Base-by-base conservation (phyloP, 2,797 vertebrate species). In the Pogonophryne albipinna region DNA sequence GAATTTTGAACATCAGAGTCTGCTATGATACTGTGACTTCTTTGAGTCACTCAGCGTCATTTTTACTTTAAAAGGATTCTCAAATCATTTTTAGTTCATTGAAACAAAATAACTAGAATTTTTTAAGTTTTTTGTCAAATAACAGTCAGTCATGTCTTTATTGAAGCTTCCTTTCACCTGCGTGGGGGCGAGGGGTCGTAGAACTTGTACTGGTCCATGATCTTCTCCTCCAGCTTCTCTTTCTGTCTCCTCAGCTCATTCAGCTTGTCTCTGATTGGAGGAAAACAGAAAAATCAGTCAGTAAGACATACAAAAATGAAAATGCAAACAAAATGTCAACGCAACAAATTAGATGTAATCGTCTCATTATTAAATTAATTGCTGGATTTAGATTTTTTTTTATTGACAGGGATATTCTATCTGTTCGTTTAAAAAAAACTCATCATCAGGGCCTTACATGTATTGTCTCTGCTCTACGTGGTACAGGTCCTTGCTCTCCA, bases 161-260 rank as follows among this genome's bases (percentile, higher is more conserved):
- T 55, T 20, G 16, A 42, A 5, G 13, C n/a, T 12, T 5, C 2
- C 31, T 69, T 55, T 60, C 95, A 98, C 98, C 98, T 97, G 95
- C 98, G 95, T 52, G 98, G 98, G 52, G 98, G 98, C 56, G 98
- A 99, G 27, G 98, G 98, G 63, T 99, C 98, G 57, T 99, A 98
- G 88, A 99, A 99, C 85, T 99, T 99, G 88, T 99, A 99, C 72
- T 99, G 98, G 92, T 99, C 98, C 98, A 99, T 99, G 82, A 99
- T 99, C 94, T 99, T 99, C 93, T 99, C 98, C 92, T 99, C 98
- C 79, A 99, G 89, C 86, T 99, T 99, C 92, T 99, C 98, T 86
- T 99, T 99, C 89, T 99, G 98, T 74, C 98, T 95, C 90, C 98
- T 96, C 80, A 99, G 92, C 87, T 99, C 98, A 78, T 99, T 99